Evolutionary conservation across 2,113 vertebrate species (phyloP).

Genomic region (Euleptes europaea): DNA sequence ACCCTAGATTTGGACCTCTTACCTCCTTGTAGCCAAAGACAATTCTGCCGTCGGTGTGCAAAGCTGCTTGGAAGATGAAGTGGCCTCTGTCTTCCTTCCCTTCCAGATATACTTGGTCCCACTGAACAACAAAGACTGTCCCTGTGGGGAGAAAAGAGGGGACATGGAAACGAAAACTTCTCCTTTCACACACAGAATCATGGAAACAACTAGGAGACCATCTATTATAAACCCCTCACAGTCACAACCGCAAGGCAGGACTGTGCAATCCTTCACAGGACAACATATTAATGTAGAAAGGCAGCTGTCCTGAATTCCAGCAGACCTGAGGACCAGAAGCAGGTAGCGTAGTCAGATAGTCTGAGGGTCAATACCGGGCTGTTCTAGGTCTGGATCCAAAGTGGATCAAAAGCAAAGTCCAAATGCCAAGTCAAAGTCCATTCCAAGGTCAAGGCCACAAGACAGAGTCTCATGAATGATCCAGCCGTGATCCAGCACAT

Average conservation of each 20-base stretch:
- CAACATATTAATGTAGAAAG: not conserved
- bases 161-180: not conserved
- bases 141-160: constrained; percentile 68
- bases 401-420: no score
- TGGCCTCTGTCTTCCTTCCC: constrained; percentile 83
- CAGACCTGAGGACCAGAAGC: no score
- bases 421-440: no score
- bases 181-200: not conserved
- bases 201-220: not conserved
- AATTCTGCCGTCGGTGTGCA: constrained; percentile 85
- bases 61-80: constrained; percentile 92
- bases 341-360: no score
- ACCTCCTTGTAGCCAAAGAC: constrained; percentile 92
- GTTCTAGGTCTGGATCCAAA: no score
- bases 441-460: no score
- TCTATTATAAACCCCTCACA: no score
- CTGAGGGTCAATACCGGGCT: no score
- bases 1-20: constrained; percentile 34
- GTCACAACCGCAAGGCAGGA: not conserved
- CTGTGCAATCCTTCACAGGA: not conserved
- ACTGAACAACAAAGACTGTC: constrained; percentile 91
- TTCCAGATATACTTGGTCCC: constrained; percentile 88
- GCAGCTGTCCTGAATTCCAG: no score
- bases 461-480: no score
- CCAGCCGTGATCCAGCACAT: not conserved